Base-by-base conservation (phyloP, 64 coral and sea anemone genomes). In the Acropora yongei region DNA sequence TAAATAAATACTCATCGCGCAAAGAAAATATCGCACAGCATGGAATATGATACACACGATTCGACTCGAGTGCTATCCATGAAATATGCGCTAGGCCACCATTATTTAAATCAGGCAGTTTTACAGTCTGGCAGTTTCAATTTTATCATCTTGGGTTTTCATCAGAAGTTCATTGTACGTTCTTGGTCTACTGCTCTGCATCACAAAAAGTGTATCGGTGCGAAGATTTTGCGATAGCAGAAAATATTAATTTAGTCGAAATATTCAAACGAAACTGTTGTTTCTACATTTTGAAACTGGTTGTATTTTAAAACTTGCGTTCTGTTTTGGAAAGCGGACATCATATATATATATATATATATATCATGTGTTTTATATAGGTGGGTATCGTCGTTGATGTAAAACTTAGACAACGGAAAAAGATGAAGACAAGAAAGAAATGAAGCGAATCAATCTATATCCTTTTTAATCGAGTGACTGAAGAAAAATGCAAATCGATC, bases 71-170 rank as follows among this genome's bases (percentile, higher is more conserved):
- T 17, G 44, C 7, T 1, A 72, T 1, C 82, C 72, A 68, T 68
- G 44, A 65, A 85, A 85, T 45, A 85, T 85, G 45, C 5, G 6
- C 82, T 72, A 85, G 14, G 39, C 61, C 47, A 85, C 82, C 82
- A 85, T 85, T 85, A 85, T 85, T 85, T 65, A 85, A 85, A 85
- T 85, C 72, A 85, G 82, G 61, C 65, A 30, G 30, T 30, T 30
- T 30, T 30, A 30, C 48, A 42, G 82, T 69, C 61, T 85, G 82
- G 72, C 65, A 85, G 82, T 85, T 85, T 65, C 66, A 71, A 47
- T 85, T 84, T 69, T 72, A 72, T 85, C 44, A 48, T 16, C 69
- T 47, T 71, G 82, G 49, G 63, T 85, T 85, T 85, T 85, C 82
- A 85, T 85, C 65, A 85, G 45, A 48, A 46, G 47, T 57, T 17